Base-by-base conservation (phyloP, 2,113 vertebrate genomes). In the Capreolus pygargus region DNA sequence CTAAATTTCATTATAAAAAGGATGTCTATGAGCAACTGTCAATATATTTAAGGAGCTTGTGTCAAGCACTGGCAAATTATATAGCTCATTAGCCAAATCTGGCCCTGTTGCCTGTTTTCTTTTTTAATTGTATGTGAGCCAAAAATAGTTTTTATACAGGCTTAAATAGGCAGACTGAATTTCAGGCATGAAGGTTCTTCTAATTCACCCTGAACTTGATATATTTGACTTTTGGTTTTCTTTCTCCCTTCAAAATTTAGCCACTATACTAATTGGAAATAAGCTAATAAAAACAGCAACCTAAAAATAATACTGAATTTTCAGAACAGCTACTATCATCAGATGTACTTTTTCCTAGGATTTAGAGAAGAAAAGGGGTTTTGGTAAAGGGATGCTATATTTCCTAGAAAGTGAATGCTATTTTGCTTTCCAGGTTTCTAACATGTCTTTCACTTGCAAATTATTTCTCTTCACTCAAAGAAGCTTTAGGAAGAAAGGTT, bases 1-100 rank as follows among this genome's bases (percentile, higher is more conserved):
- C 36, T 45, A 83, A 98, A 93, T 76, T 84, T 86, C 60, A 94
- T 89, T 27, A 23, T 10, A 94, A 89, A 90, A 89, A 74, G 28
- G 82, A 43, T 79, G 28, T 54, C 57, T 92, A 28, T 55, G 8
- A 64, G 57, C 47, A 78, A 60, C 11, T 64, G 60, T 86, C 33
- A 92, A 78, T 45, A 81, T 27, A 55, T 87, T 93, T 88, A 95
- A 78, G 83, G 84, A 89, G 9, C 6, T 83, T 91, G 45, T 17
- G 28, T 82, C 15, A 87, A 36, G 39, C n/a, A 90, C 2, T 83
- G 64, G 74, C 43, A 91, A 84, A 89, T n/a, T 52, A 50, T 21
- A 52, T 27, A 36, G 21, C 67, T 70, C 1, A 0, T 78, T 1
- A 3, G 39, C 28, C 74, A 89, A 95, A 90, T 27, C 21, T 86